phyloP scores from a whole-genome alignment of 2,797 vertebrate species.

The Sebastolobus altivelis region DNA sequence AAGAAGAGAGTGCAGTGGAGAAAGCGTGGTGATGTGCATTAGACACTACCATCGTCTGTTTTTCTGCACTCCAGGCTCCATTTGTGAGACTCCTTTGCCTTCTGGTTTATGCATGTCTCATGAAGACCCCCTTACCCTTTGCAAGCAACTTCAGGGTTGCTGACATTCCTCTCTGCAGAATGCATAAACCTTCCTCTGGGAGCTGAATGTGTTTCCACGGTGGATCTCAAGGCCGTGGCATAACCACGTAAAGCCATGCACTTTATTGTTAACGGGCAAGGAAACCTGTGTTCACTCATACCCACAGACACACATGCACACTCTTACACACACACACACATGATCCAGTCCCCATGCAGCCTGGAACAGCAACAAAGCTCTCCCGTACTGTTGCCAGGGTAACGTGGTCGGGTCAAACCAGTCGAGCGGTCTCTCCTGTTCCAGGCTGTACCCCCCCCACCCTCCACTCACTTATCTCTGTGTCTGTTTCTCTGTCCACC shows the following conservation, averaged over 20 bases:
- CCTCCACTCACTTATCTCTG: constrained; percentile 19
- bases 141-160: constrained; percentile 54
- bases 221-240: constrained; percentile 57
- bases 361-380: constrained; percentile 77
- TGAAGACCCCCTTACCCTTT: constrained; percentile 49
- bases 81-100: constrained; percentile 48
- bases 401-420: constrained; percentile 77
- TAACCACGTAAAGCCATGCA: constrained; percentile 53
- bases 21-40: constrained; percentile 56
- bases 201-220: constrained; percentile 55
- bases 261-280: constrained; percentile 56
- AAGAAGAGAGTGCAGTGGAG: constrained; percentile 47
- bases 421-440: constrained; percentile 70
- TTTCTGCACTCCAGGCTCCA: constrained; percentile 44
- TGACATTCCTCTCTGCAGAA: constrained; percentile 70
- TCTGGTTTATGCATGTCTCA: constrained; percentile 61
- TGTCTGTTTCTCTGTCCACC: constrained; percentile 46
- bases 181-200: constrained; percentile 69
- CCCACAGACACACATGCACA: background rate
- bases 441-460: constrained; percentile 41
- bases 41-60: constrained; percentile 48
- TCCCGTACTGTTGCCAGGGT: constrained; percentile 77
- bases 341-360: constrained; percentile 59
- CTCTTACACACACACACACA: constrained; percentile 18
- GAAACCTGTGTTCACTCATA: constrained; percentile 62